Evolutionary conservation across 2,888 invertebrate genomes (phyloP), one percentile per base, ranked within the genome.

Genomic region (Drosophila phalerata): DNA sequence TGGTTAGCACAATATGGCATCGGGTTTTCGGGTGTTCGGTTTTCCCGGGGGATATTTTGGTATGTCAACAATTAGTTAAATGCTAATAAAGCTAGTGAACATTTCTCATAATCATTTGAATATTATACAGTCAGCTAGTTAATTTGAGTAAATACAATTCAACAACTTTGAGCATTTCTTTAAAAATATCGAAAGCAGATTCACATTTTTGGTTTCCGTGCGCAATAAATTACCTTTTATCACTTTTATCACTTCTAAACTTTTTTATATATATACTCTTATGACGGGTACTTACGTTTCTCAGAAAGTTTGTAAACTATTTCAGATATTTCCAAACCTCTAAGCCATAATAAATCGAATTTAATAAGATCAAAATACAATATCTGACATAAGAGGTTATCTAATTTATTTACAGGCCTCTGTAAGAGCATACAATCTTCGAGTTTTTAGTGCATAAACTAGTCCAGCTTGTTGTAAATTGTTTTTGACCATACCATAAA

Each of bases 41-140:
- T 19, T 49, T 47, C 47, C 43, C 25, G 22, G 52, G 13, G 13
- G 62, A 56, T 78, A 48, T 15, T 32, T 85, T 71, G 81, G 71
- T 78, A 75, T 89, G 85, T 85, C 85, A 79, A 89, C 89, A 83
- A 89, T 89, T 81, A 81, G 82, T 68, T 45, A 47, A 58, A 64
- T 68, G 77, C 61, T 58, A 76, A 76, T 80, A 55, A 69, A 62
- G 51, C 62, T 53, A 56, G 42, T 53, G 48, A 42, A 32, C 48
- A 71, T 70, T 76, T 70, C 66, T 73, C 53, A 58, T 49, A 66
- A 74, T 67, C 34, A 45, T 51, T 49, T 25, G 34, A 49, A 62
- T 32, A 62, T 57, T 69, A 40, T 53, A 19, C 42, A 47, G 13
- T 17, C n/a, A 13, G 5, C 25, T 37, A 43, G 32, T 42, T 49